Evolutionary conservation across 2,888 invertebrate genomes (phyloP).

Genomic region (Drosophila infuscata): DNA sequence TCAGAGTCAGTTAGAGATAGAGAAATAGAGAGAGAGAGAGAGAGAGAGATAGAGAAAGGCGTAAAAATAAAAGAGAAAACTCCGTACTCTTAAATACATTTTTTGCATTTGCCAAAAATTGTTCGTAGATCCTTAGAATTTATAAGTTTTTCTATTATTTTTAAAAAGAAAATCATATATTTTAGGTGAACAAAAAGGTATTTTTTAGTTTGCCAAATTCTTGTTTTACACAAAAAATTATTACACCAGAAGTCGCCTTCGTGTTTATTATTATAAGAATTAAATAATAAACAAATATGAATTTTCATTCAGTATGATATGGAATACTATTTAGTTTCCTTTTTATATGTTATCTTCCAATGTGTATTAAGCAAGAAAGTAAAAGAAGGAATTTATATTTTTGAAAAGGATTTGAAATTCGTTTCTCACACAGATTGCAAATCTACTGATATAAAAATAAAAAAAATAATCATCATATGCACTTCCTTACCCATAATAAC

Average conservation of each 20-base stretch:
- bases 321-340: not conserved
- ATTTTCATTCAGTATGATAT: not conserved
- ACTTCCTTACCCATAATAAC: not conserved
- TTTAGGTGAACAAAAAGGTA: not conserved
- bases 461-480: constrained; percentile 4
- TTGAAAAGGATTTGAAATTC: not conserved
- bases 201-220: not conserved
- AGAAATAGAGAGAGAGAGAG: constrained; percentile 4
- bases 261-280: too few relatives aligned
- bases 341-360: not conserved
- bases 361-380: not conserved
- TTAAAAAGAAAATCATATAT: not conserved
- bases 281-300: not conserved
- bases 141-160: not conserved
- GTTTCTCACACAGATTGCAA: constrained; percentile 71
- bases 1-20: not conserved
- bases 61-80: constrained; percentile 13
- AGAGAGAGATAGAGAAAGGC: too few relatives aligned
- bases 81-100: constrained; percentile 54
- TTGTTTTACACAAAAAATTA: not conserved
- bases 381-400: not conserved
- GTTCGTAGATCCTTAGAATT: not conserved
- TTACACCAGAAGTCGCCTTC: too few relatives aligned
- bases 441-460: constrained; percentile 35
- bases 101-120: constrained; percentile 27